Evolutionary conservation across 2,888 invertebrate species (phyloP).

Genomic region (Morinoia aosen): DNA sequence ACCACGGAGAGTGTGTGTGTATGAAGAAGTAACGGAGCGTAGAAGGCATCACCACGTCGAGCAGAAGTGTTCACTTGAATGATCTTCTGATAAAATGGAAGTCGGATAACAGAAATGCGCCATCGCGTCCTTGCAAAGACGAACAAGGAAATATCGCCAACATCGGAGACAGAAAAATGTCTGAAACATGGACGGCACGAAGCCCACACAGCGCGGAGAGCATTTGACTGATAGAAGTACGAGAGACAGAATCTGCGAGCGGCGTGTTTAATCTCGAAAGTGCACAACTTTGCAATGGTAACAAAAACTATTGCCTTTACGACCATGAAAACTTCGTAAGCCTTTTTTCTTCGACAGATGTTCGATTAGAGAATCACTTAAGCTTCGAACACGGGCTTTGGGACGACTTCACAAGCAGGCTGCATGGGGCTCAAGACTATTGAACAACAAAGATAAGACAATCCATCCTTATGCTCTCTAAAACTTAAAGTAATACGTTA

Average conservation of each 20-base stretch:
- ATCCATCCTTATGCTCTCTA: neutral
- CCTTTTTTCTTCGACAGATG: neutral
- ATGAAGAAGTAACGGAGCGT: neutral
- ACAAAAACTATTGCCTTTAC: conserved; percentile 12
- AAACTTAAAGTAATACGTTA: no score
- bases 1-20: neutral
- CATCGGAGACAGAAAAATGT: neutral
- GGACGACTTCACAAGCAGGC: neutral
- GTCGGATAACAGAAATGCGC: neutral
- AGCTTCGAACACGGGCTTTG: neutral
- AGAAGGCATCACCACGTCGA: neutral
- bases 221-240: neutral
- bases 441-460: neutral
- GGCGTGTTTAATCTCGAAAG: neutral
- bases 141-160: neutral
- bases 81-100: neutral
- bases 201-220: neutral
- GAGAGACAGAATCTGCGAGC: neutral
- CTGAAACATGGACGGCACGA: neutral
- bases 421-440: neutral
- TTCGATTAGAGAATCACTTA: conserved; percentile 3
- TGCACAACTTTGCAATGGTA: conserved; percentile 12
- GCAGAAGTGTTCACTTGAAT: neutral
- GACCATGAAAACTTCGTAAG: neutral
- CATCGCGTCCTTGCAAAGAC: neutral